Percentiles rank a stretch among this genome's conserved stretches.
phyloP scores from a whole-genome alignment of 2,113 vertebrate species.

The Dipodomys spectabilis region DNA sequence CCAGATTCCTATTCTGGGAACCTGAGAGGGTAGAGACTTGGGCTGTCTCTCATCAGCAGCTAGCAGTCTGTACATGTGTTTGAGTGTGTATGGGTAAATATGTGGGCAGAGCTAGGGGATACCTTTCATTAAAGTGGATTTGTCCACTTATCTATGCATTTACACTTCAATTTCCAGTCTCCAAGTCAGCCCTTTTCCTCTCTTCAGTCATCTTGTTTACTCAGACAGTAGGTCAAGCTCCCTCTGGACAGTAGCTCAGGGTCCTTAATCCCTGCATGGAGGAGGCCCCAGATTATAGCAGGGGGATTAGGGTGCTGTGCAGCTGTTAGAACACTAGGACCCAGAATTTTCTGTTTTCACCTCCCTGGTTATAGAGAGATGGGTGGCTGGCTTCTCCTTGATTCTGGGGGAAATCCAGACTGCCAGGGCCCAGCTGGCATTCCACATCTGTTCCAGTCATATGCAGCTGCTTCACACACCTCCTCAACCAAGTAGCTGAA shows the following conservation, averaged over 20 bases:
- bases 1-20: slow-evolving; percentile 33
- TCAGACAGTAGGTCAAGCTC: slow-evolving; percentile 27
- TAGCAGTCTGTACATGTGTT: neutral
- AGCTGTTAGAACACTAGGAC: slow-evolving; percentile 58
- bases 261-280: slow-evolving; percentile 71
- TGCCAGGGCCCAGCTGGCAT: neutral
- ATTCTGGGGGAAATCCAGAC: neutral
- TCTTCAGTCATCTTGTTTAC: neutral
- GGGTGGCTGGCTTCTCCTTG: neutral
- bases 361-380: neutral
- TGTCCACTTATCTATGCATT: neutral
- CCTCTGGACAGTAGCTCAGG: slow-evolving; percentile 28
- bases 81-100: neutral
- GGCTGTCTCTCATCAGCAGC: neutral
- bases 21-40: neutral
- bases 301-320: slow-evolving; percentile 59
- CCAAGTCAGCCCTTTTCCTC: neutral
- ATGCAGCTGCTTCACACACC: slow-evolving; percentile 20
- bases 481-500: neutral
- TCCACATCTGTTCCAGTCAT: neutral
- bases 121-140: neutral
- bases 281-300: slow-evolving; percentile 62
- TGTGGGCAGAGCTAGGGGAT: neutral
- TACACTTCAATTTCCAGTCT: slow-evolving; percentile 1
- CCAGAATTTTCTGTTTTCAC: neutral